Conservation (phyloP, 1,140 invertebrate genomes). For the Leptonema lineaticorne region DNA sequence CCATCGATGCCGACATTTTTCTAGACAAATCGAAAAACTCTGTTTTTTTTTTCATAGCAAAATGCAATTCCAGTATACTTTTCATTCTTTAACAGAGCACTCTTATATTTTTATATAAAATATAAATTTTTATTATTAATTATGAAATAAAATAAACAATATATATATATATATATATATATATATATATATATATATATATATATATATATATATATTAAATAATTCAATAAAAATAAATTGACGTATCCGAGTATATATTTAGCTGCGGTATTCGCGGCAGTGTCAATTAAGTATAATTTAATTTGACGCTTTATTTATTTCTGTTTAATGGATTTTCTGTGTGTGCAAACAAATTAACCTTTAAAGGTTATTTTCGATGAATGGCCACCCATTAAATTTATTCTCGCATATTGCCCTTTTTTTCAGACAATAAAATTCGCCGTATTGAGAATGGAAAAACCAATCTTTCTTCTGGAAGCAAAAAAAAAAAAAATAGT, state of each 20-base stretch:
- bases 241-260: too few species aligned
- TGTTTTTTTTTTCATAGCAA: too few species aligned
- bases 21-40: slow-evolving; percentile 15
- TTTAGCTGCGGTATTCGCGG: neutral
- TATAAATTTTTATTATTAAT: too few species aligned
- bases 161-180: too few species aligned
- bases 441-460: too few species aligned
- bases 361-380: neutral
- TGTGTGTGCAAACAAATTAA: neutral
- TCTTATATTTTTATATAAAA: neutral
- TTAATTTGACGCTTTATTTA: neutral
- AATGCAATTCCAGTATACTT: neutral
- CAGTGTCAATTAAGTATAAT: neutral
- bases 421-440: neutral
- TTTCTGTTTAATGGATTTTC: neutral
- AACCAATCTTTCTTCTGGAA: too few species aligned
- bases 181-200: too few species aligned
- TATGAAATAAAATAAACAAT: too few species aligned
- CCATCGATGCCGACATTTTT: neutral
- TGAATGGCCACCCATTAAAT: neutral
- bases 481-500: too few species aligned
- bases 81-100: neutral
- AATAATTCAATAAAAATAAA: too few species aligned
- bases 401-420: neutral
- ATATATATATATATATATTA: too few species aligned